A percentile compares a stretch with the other conserved stretches of the same genome.
These are phyloP conservation scores for Triops longicaudatus DNA, from an alignment of 1,140 invertebrate genomes.

Conservation along the genomic window DNA sequence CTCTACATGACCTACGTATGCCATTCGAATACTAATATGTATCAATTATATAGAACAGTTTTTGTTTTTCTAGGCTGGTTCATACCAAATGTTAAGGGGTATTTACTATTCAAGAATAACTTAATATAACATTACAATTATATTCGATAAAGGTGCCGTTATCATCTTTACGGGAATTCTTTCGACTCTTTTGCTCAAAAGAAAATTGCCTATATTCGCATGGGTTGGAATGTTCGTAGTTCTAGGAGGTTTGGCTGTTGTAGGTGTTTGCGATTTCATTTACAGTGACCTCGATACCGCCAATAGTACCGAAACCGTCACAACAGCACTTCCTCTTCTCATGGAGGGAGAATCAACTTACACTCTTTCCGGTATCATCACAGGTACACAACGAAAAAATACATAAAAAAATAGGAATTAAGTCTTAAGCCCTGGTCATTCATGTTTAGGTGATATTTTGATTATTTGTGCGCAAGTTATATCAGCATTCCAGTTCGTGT, in stretches of 20 bases:
- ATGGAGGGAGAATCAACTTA: not conserved
- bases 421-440: not conserved
- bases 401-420: not conserved
- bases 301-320: slow-evolving; percentile 61
- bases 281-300: slow-evolving; percentile 41
- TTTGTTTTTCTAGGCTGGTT: slow-evolving; percentile 52
- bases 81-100: slow-evolving; percentile 95
- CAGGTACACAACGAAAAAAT: not conserved
- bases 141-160: slow-evolving; percentile 57
- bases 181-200: slow-evolving; percentile 73
- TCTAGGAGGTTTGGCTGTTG: slow-evolving; percentile 67
- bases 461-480: slow-evolving; percentile 87
- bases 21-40: slow-evolving; percentile 42
- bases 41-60: slow-evolving; percentile 29
- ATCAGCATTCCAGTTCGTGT: slow-evolving; percentile 84
- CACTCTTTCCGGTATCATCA: not conserved
- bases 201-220: slow-evolving; percentile 57
- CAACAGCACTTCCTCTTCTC: not conserved
- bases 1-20: slow-evolving; percentile 70
- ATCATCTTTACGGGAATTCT: slow-evolving; percentile 88
- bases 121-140: not conserved
- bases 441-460: slow-evolving; percentile 68
- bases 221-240: slow-evolving; percentile 78
- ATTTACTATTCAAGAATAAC: slow-evolving; percentile 20
- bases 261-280: slow-evolving; percentile 69